phyloP scores from a whole-genome alignment of 1,140 invertebrate genomes.

The Glossosoma conforme region DNA sequence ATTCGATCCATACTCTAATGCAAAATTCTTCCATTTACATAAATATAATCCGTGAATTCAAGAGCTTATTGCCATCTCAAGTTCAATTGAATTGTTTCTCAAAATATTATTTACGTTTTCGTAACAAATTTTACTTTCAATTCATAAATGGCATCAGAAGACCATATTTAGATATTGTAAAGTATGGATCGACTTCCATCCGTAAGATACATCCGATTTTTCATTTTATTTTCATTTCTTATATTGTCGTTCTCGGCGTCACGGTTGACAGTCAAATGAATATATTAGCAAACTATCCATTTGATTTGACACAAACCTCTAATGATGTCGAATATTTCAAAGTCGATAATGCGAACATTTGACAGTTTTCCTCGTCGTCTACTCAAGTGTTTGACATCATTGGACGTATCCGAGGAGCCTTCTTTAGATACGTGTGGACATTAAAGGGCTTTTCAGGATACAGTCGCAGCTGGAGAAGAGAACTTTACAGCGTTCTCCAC shows the following conservation, averaged over 20 bases:
- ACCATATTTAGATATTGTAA: too few species aligned
- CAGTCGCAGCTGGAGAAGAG: slow-evolving; percentile 28
- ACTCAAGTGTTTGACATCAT: slow-evolving; percentile 9
- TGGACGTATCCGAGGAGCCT: slow-evolving; percentile 19
- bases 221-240: slow-evolving; percentile 16
- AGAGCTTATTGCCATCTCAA: too few species aligned
- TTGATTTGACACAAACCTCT: slow-evolving; percentile 14
- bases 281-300: slow-evolving; percentile 10
- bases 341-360: background rate
- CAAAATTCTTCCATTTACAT: too few species aligned
- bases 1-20: too few species aligned
- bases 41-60: too few species aligned
- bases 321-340: slow-evolving; percentile 10
- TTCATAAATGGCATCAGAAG: too few species aligned
- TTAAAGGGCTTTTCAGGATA: slow-evolving; percentile 30
- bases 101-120: too few species aligned
- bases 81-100: too few species aligned
- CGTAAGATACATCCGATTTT: too few species aligned
- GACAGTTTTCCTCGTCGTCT: background rate
- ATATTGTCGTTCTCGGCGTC: slow-evolving; percentile 29
- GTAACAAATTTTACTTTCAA: too few species aligned
- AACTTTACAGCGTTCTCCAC: slow-evolving; percentile 32
- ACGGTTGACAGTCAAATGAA: slow-evolving; percentile 28
- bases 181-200: too few species aligned
- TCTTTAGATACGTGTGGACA: slow-evolving; percentile 25